These are phyloP conservation scores for Muschampia plurimacula DNA, from an alignment of 2,888 invertebrate genomes.

Conservation along the genomic window DNA sequence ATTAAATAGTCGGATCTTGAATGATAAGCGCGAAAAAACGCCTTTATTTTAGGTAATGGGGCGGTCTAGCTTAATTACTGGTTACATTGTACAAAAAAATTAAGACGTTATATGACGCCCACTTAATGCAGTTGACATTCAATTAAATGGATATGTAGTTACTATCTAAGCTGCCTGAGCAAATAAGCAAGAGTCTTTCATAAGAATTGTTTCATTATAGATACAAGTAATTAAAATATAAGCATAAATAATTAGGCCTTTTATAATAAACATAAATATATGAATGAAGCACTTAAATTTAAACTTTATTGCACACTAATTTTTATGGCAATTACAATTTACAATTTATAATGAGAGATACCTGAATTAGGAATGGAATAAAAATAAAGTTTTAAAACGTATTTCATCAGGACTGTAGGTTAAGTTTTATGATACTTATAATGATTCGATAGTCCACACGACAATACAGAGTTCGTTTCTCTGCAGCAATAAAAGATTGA, in stretches of 20 bases:
- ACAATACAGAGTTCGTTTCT: neutral
- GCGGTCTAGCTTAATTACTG: constrained; percentile 11
- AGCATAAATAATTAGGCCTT: neutral
- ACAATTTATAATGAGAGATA: neutral
- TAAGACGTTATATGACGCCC: neutral
- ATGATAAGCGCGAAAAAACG: constrained; percentile 16
- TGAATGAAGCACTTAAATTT: constrained; percentile 11
- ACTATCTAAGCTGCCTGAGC: too few relatives aligned
- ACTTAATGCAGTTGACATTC: neutral
- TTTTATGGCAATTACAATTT: neutral
- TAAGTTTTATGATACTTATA: neutral
- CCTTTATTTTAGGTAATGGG: constrained; percentile 14
- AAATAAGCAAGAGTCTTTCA: neutral
- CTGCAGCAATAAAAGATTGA: neutral
- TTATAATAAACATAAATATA: neutral
- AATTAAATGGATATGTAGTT: neutral
- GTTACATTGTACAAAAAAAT: neutral
- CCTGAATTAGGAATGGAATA: neutral
- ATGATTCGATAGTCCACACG: neutral
- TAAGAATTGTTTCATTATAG: neutral
- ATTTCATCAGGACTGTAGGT: neutral
- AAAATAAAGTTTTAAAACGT: neutral
- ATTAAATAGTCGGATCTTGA: constrained; percentile 23
- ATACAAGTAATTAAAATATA: neutral
- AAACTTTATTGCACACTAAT: constrained; percentile 7